Percentiles rank a stretch among this genome's conserved stretches.
Conservation (phyloP, 2,113 vertebrate species). For the Toxotes chatareus region DNA sequence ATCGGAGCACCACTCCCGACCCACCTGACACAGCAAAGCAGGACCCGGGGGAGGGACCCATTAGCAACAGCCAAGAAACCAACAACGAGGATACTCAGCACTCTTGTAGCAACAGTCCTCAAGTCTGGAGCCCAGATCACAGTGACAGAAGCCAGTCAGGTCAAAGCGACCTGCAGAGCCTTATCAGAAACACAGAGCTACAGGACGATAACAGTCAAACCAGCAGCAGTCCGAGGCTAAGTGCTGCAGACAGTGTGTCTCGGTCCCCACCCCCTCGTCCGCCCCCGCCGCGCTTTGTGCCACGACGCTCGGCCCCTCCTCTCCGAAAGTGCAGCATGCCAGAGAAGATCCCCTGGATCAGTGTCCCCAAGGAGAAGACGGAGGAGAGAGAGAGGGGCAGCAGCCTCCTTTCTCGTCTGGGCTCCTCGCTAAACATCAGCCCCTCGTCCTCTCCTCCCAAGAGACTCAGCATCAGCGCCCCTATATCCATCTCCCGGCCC, state of each 20-base stretch:
- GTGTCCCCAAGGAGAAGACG: conserved; percentile 70
- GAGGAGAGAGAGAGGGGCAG: conserved; percentile 58
- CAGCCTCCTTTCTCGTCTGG: conserved; percentile 71
- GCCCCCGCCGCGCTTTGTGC: conserved; percentile 59
- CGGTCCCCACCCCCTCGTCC: conserved; percentile 73
- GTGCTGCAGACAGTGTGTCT: neutral
- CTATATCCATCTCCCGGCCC: conserved; percentile 82
- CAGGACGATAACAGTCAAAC: neutral
- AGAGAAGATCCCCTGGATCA: conserved; percentile 84
- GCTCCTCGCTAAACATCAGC: conserved; percentile 70
- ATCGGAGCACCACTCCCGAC: conserved; percentile 64
- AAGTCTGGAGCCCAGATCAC: neutral
- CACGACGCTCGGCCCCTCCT: conserved; percentile 35
- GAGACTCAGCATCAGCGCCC: conserved; percentile 80
- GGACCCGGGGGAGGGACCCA: neutral
- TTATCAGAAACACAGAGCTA: neutral
- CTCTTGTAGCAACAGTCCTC: neutral
- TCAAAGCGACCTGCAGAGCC: conserved; percentile 11
- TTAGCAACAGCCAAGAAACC: neutral
- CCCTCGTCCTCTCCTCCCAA: conserved; percentile 79
- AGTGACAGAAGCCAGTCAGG: neutral
- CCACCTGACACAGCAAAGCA: conserved; percentile 48
- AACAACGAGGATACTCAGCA: neutral
- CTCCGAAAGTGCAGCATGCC: conserved; percentile 86
- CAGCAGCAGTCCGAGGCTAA: neutral